These are phyloP conservation scores for Anoplius nigerrimus DNA, from an alignment of 2,888 invertebrate genomes.

Conservation along the genomic window DNA sequence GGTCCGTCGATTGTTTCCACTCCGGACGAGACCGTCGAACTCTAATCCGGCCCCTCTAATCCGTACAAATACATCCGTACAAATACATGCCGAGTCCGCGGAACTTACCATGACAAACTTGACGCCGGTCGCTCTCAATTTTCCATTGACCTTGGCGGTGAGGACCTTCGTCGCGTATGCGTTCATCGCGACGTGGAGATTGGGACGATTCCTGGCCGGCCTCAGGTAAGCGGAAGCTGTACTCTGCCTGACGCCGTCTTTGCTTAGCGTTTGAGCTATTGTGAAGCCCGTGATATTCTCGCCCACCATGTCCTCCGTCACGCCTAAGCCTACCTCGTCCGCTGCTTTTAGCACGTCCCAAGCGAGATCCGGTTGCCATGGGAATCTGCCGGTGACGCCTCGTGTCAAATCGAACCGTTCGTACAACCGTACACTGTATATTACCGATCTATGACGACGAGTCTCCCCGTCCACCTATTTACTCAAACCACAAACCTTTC, in stretches of 20 bases:
- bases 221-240: conserved; percentile 79
- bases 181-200: conserved; percentile 80
- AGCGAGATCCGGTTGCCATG: conserved; percentile 80
- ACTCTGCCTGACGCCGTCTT: conserved; percentile 80
- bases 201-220: conserved; percentile 77
- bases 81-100: background rate
- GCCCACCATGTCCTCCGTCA: conserved; percentile 81
- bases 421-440: background rate
- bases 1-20: too few relatives aligned
- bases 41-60: too few relatives aligned
- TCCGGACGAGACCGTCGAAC: too few relatives aligned
- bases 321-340: conserved; percentile 79
- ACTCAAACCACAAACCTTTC: conserved; percentile 58
- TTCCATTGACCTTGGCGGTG: conserved; percentile 38
- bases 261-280: conserved; percentile 80
- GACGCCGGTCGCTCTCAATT: conserved; percentile 78
- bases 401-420: background rate
- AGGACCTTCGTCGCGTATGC: conserved; percentile 78
- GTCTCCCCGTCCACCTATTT: background rate
- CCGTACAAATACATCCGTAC: background rate
- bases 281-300: conserved; percentile 80
- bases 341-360: conserved; percentile 79
- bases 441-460: background rate
- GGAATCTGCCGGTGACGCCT: conserved; percentile 75
- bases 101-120: conserved; percentile 75